Base-by-base conservation (phyloP, 2,888 invertebrate species). In the Labia minor region DNA sequence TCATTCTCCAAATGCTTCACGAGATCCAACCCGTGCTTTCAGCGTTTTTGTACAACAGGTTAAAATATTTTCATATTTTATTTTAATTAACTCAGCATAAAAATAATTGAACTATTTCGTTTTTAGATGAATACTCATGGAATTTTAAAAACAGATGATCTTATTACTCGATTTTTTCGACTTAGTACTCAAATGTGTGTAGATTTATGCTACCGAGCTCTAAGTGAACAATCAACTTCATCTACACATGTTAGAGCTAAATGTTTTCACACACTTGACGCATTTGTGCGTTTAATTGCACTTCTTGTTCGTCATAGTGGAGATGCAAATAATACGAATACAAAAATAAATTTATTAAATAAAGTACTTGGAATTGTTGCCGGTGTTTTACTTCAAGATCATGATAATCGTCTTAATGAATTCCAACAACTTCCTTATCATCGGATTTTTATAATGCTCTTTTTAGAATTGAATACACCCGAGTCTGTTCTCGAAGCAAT, bases 351-450 rank as follows among this genome's bases (percentile, higher is more conserved):
- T 79, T 81, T 99, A 61, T 80, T 99, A 66, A 98, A 97, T 77
- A 99, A 99, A 83, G 80, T 87, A 65, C 81, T 97, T 70, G 96
- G 96, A 21, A 95, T 99, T 72, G 92, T 99, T 1, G 92, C 96
- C 4, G 96, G 96, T 1, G 95, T 97, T 67, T 80, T 99, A 68
- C 81, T 97, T 66, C 95, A 95, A 79, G 99, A 99, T 77, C 98
- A 98, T 73, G 98, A 99, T 71, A 86, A 91, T 71, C 88, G 93
- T 64, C 86, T 87, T 67, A 83, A 86, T 0, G 92, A 92, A 70
- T 99, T 99, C 81, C 96, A 98, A 75, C 97, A 98, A 78, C 81
- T 99, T 74, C 97, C 99, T 1, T 99, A 98, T 79, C 97, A 99
- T 77, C 86, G 99, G 65, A 89, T 99, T 70, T 89, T 99, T 74